phyloP scores from a whole-genome alignment of 2,113 vertebrate genomes.

The Ahaetulla prasina region DNA sequence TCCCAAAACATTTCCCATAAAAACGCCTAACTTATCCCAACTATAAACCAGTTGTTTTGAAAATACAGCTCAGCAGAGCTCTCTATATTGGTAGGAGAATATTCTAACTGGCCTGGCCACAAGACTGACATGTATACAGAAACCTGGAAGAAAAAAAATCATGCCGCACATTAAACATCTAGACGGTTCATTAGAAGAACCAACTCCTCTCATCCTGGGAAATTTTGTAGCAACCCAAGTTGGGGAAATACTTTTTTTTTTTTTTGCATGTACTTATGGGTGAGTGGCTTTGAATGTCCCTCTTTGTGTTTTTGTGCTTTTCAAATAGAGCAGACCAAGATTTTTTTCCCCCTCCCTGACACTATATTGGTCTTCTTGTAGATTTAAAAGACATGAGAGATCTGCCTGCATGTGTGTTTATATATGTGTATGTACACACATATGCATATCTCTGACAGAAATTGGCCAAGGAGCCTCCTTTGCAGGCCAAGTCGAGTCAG shows the following conservation, averaged over 20 bases:
- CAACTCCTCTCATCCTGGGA: neutral
- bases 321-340: conserved; percentile 68
- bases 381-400: neutral
- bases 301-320: conserved; percentile 60
- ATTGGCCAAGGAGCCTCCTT: conserved; percentile 47
- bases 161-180: neutral
- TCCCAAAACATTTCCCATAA: neutral
- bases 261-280: conserved; percentile 70
- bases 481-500: conserved; percentile 34
- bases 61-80: neutral
- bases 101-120: conserved; percentile 36
- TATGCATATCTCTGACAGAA: neutral
- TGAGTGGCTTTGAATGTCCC: conserved; percentile 63
- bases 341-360: conserved; percentile 47
- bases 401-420: neutral
- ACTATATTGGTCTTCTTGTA: conserved; percentile 27
- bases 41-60: neutral
- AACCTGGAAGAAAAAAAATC: conserved; percentile 27
- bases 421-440: neutral
- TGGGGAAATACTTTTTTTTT: neutral
- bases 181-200: conserved; percentile 39
- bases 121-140: conserved; percentile 33
- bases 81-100: neutral
- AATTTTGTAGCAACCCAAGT: neutral
- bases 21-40: neutral